Evolutionary conservation across 2,113 vertebrate genomes (phyloP), one percentile per base, ranked within the genome.

Genomic region (Maccullochella peelii): DNA sequence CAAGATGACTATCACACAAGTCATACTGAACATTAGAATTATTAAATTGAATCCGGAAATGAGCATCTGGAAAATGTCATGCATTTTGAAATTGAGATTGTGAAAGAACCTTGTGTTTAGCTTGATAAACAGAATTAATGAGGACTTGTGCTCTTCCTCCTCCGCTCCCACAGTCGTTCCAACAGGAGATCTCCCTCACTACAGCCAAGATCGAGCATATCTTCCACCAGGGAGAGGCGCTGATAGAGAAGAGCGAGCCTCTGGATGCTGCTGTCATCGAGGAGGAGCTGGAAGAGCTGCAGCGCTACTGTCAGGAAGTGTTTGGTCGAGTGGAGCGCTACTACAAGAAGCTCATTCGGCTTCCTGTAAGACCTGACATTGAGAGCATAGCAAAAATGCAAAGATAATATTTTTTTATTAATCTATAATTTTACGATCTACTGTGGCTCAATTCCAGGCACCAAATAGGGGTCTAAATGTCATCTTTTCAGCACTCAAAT

Each of bases 321-420:
- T 99, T 99, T 7, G 97, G 97, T 18, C 96, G 97, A 1, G 98
- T 99, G 88, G 97, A 98, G 3, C 96, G 99, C 85, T 99, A 99
- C 88, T 97, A 99, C 93, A 97, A 97, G 91, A 99, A 99, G 76
- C 95, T 99, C 80, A 98, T 97, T 12, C 95, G 93, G 38, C 96
- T 99, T 86, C 98, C 97, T n/a, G 98, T 99, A 94, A 77, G 92
- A 70, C 6, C 38, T 23, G 6, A n/a, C 23, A 70, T 77, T 38
- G 4, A 63, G n/a, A 65, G 25, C 50, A 30, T 7, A 25, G 7
- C 14, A 33, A 20, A 33, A 1, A 72, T 42, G 9, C 23, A 27
- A 25, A 65, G 6, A 40, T 23, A 33, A 3, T 0, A 15, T 25
- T 21, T 33, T 47, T 66, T 70, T 23, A 38, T 27, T 11, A 5